These are phyloP conservation scores for Pogonomyrmex californicus DNA, from an alignment of 1,140 invertebrate species.

Conservation along the genomic window DNA sequence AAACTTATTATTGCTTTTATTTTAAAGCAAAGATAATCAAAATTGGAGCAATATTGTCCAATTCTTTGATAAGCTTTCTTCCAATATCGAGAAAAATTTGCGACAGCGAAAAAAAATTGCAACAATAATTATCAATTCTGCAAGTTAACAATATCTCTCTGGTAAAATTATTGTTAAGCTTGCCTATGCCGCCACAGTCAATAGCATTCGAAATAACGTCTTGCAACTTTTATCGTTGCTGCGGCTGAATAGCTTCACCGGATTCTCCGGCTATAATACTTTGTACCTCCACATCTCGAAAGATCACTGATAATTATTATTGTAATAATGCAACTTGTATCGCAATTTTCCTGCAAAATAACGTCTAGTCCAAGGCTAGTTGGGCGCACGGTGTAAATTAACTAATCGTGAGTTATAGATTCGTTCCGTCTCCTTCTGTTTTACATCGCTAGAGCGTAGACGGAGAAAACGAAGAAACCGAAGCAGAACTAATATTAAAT, in stretches of 20 bases:
- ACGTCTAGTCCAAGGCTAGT: background rate
- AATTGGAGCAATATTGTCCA: background rate
- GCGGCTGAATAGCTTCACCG: background rate
- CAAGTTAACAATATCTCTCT: background rate
- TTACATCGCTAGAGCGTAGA: background rate
- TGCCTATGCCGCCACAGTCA: background rate
- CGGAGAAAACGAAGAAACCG: background rate
- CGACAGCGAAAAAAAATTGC: background rate
- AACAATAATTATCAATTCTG: background rate
- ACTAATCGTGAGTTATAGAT: background rate
- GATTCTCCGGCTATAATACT: background rate
- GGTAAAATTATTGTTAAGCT: constrained; percentile 2
- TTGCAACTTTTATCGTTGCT: background rate
- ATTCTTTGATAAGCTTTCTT: background rate
- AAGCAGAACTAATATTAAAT: background rate
- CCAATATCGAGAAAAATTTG: background rate
- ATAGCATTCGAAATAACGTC: constrained; percentile 1
- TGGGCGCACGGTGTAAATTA: constrained; percentile 5
- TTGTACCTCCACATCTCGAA: background rate
- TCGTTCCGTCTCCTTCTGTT: background rate
- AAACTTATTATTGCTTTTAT: background rate
- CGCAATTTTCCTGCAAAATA: constrained; percentile 11
- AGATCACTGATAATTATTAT: constrained; percentile 29
- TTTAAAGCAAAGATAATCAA: background rate
- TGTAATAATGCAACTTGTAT: constrained; percentile 35